These are phyloP conservation scores for Cosmia trapezina DNA, from an alignment of 2,888 invertebrate species.

Conservation along the genomic window DNA sequence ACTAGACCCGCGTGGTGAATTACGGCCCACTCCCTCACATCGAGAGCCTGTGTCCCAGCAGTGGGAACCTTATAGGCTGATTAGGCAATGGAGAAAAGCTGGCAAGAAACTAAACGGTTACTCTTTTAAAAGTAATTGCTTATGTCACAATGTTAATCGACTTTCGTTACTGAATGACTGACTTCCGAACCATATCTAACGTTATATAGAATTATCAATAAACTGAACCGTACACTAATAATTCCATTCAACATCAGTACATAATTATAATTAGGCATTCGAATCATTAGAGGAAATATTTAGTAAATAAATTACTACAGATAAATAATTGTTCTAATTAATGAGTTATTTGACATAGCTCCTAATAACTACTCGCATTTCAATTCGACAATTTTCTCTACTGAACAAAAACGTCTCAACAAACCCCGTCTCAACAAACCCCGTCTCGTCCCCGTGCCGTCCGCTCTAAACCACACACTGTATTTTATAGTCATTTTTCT, in stretches of 20 bases:
- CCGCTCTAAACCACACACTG: slow-evolving; percentile 67
- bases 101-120: neutral
- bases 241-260: neutral
- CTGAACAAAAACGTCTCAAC: neutral
- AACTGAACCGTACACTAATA: neutral
- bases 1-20: no score
- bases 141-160: neutral
- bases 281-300: neutral
- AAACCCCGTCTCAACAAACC: slow-evolving; percentile 25
- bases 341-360: neutral
- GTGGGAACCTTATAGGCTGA: no score
- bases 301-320: neutral
- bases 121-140: neutral
- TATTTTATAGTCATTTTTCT: slow-evolving; percentile 89
- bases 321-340: no score
- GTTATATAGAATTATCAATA: neutral
- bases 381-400: neutral
- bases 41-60: no score
- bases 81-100: neutral
- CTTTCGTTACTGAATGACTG: neutral
- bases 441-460: slow-evolving; percentile 69
- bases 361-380: neutral
- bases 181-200: neutral
- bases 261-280: neutral
- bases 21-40: no score